phyloP scores from a whole-genome alignment of 2,797 vertebrate species.

The Pantherophis vulpinus region DNA sequence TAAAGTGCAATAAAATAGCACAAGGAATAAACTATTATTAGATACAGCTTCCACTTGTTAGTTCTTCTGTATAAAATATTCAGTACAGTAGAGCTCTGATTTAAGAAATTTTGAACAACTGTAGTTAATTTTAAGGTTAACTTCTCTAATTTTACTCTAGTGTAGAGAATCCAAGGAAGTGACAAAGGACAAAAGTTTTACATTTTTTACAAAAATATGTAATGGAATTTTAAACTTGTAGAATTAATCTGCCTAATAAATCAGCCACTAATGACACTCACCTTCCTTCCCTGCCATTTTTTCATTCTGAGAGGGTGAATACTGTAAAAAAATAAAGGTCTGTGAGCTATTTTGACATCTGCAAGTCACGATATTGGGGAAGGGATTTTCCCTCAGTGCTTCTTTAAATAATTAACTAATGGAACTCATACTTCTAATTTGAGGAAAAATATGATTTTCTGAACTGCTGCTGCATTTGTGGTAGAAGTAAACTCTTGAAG shows the following conservation, averaged over 20 bases:
- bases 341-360: conserved; percentile 48
- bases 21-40: conserved; percentile 12
- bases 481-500: conserved; percentile 38
- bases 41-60: conserved; percentile 11
- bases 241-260: conserved; percentile 68
- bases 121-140: conserved; percentile 56
- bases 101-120: conserved; percentile 50
- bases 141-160: conserved; percentile 51
- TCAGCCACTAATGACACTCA: conserved; percentile 67
- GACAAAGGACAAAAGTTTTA: conserved; percentile 15
- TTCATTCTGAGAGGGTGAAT: conserved; percentile 48
- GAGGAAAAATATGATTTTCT: conserved; percentile 30
- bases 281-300: conserved; percentile 57
- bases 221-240: conserved; percentile 60
- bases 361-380: conserved; percentile 37
- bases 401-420: conserved; percentile 20
- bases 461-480: conserved; percentile 42
- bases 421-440: conserved; percentile 45
- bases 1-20: not conserved
- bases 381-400: conserved; percentile 39
- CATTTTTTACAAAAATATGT: conserved; percentile 35
- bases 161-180: conserved; percentile 56
- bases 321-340: conserved; percentile 48
- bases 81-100: conserved; percentile 35
- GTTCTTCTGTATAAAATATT: conserved; percentile 35